A percentile compares a stretch with the other conserved stretches of the same genome.
phyloP scores from a whole-genome alignment of 2,888 invertebrate genomes.

The Sinodicranocentrus sp. region DNA sequence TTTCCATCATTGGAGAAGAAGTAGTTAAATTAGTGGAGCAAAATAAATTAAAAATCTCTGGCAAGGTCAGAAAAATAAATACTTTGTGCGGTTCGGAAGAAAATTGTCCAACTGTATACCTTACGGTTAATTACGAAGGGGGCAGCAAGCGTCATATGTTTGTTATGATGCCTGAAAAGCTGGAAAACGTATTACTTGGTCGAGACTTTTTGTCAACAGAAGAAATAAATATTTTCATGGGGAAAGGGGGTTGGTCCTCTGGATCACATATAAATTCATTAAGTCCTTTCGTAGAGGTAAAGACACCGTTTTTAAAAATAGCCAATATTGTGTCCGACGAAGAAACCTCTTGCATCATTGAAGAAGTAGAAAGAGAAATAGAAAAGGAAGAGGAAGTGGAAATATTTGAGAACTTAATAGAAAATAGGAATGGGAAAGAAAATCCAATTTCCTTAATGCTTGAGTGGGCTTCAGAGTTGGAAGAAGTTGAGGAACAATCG shows the following conservation, averaged over 20 bases:
- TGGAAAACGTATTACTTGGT: slow-evolving; percentile 17
- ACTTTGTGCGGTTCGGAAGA: background rate
- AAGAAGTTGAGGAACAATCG: background rate
- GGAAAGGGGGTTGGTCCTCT: background rate
- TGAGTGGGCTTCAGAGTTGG: slow-evolving; percentile 1
- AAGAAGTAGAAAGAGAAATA: too few relatives aligned
- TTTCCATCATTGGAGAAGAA: background rate
- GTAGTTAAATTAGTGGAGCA: background rate
- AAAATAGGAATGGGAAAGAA: background rate
- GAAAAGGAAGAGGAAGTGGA: too few relatives aligned
- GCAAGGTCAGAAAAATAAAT: background rate
- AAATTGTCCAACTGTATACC: background rate
- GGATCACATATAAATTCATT: too few relatives aligned
- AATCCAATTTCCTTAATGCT: background rate
- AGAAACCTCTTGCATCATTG: too few relatives aligned
- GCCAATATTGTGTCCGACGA: too few relatives aligned
- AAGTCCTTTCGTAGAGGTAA: too few relatives aligned
- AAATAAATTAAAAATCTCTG: background rate
- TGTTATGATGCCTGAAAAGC: background rate
- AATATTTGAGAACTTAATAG: background rate
- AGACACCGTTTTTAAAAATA: too few relatives aligned
- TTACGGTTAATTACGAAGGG: background rate
- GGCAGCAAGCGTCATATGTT: background rate
- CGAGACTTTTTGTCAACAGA: slow-evolving; percentile 5
- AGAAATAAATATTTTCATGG: slow-evolving; percentile 10